Conservation (phyloP, 2,888 invertebrate species). For the Oscheius sp. region DNA sequence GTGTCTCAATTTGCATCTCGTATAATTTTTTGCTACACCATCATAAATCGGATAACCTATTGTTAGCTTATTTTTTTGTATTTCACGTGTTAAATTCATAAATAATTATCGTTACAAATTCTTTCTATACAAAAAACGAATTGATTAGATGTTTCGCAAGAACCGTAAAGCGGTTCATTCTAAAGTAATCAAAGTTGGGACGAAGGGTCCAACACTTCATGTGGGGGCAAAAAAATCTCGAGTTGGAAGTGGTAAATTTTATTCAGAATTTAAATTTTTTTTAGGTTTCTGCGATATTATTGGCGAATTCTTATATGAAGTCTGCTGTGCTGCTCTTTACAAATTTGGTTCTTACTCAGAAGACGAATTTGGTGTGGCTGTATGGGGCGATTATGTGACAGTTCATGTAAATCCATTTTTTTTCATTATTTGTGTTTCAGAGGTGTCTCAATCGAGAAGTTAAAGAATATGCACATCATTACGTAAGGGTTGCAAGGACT, state of each 20-base stretch:
- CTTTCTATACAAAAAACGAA: no score
- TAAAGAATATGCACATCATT: background rate
- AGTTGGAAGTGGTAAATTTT: background rate
- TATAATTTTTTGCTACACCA: no score
- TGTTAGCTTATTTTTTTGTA: no score
- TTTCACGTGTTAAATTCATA: no score
- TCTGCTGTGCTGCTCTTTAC: background rate
- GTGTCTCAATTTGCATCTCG: no score
- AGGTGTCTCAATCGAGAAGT: background rate
- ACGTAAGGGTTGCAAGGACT: background rate
- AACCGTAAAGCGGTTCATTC: no score
- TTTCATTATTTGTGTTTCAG: no score
- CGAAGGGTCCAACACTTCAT: background rate
- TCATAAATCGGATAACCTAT: no score
- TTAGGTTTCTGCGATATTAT: slow-evolving; percentile 20
- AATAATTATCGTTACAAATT: no score
- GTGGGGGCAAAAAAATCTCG: background rate
- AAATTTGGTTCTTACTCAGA: slow-evolving; percentile 10
- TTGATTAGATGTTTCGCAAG: no score
- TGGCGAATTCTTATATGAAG: slow-evolving; percentile 22
- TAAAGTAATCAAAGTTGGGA: slow-evolving; percentile 11
- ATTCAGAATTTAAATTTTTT: no score
- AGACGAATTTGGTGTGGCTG: background rate
- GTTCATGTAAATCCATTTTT: background rate
- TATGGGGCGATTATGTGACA: background rate